Conservation (phyloP, 1,140 invertebrate genomes). For the Panulirus ornatus region DNA sequence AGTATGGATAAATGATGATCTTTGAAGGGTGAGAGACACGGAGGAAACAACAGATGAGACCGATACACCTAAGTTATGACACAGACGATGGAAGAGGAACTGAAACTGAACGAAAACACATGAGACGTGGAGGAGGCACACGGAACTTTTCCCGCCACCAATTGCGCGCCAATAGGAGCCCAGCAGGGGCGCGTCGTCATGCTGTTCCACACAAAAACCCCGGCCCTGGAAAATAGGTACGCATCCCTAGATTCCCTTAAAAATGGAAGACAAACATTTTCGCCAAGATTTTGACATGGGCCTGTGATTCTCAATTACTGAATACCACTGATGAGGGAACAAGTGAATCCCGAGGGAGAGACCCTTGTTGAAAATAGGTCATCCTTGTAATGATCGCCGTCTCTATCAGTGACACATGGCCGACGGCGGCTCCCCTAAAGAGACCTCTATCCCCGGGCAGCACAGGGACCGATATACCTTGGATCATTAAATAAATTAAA, state of each 20-base stretch:
- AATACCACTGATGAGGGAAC: constrained; percentile 59
- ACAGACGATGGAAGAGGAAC: neutral
- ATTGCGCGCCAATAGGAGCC: constrained; percentile 36
- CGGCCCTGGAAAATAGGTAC: neutral
- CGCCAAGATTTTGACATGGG: constrained; percentile 43
- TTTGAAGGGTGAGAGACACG: no score
- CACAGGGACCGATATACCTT: neutral
- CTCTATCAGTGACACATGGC: neutral
- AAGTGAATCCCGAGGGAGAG: constrained; percentile 53
- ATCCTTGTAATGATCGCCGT: constrained; percentile 33
- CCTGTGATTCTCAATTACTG: constrained; percentile 53
- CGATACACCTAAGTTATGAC: no score
- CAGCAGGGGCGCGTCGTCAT: constrained; percentile 30
- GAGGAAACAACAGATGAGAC: no score
- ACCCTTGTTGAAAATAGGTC: constrained; percentile 50
- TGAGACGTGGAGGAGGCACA: neutral
- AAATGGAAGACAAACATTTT: constrained; percentile 58
- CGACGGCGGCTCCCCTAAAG: neutral
- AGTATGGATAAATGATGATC: no score
- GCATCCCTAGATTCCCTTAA: constrained; percentile 32
- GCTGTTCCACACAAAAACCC: constrained; percentile 35
- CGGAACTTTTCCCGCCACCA: constrained; percentile 47
- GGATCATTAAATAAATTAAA: constrained; percentile 32
- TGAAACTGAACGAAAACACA: constrained; percentile 4
- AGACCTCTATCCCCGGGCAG: neutral